A percentile compares a stretch with the other conserved stretches of the same genome.
phyloP scores from a whole-genome alignment of 2,113 vertebrate species.

The Rhineura floridana region DNA sequence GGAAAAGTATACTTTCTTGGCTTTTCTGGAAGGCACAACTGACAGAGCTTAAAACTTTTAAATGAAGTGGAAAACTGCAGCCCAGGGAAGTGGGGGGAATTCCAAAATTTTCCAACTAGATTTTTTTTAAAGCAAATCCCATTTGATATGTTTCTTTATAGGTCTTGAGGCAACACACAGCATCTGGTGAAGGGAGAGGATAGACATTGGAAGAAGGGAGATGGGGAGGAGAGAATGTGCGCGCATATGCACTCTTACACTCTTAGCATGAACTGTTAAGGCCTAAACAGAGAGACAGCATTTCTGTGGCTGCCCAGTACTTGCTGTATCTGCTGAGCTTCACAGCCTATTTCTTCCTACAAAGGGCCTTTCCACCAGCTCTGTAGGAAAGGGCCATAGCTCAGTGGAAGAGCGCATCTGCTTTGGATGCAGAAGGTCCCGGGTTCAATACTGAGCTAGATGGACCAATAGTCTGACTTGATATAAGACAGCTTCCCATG shows the following conservation, averaged over 20 bases:
- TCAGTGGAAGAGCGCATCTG: no score
- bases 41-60: constrained; percentile 10
- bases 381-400: no score
- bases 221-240: no score
- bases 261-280: background rate
- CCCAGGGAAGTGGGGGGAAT: background rate
- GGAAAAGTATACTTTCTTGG: background rate
- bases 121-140: constrained; percentile 5
- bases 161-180: background rate
- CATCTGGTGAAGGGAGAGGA: background rate
- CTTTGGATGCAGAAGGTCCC: no score
- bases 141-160: background rate
- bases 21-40: background rate
- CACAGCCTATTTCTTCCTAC: no score
- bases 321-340: no score
- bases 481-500: no score
- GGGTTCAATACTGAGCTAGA: no score
- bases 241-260: background rate
- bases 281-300: background rate
- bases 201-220: no score
- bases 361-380: no score
- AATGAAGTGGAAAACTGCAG: constrained; percentile 32
- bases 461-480: no score
- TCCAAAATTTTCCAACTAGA: background rate
- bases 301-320: no score